Evolutionary conservation across 2,888 invertebrate genomes (phyloP).

Genomic region (Caenorhabditis wallacei): DNA sequence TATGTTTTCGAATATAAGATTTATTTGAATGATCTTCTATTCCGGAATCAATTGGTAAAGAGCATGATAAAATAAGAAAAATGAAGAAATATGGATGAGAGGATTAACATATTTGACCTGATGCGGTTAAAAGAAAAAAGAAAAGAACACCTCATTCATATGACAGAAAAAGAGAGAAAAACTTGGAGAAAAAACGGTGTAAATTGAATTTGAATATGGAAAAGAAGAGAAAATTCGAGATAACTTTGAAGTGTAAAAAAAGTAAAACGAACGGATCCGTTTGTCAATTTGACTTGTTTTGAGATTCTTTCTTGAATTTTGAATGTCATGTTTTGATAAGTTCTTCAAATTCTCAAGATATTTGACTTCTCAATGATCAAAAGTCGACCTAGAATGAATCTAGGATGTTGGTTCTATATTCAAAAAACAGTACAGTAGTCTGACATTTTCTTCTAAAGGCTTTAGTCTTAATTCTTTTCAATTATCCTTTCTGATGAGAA

Average conservation of each 20-base stretch:
- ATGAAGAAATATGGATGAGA: background rate
- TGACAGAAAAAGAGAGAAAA: background rate
- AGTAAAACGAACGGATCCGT: slow-evolving; percentile 13
- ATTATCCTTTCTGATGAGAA: no score
- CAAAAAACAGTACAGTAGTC: no score
- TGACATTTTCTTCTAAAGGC: no score
- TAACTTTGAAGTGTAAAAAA: slow-evolving; percentile 23
- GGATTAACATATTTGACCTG: slow-evolving; percentile 53
- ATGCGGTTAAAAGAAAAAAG: slow-evolving; percentile 11
- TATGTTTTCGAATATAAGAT: background rate
- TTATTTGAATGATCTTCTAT: slow-evolving; percentile 9
- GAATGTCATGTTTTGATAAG: background rate
- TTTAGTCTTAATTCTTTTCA: no score
- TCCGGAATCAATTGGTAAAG: slow-evolving; percentile 21
- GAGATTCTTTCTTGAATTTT: background rate
- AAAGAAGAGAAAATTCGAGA: background rate
- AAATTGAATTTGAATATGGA: slow-evolving; percentile 26
- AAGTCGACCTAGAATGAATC: no score
- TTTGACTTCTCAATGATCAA: no score
- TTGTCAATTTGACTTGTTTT: background rate
- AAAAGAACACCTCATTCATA: slow-evolving; percentile 29
- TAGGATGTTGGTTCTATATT: no score
- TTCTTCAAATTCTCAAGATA: no score
- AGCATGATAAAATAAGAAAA: slow-evolving; percentile 8
- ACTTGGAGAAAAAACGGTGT: slow-evolving; percentile 14